Conservation (phyloP, 2,888 invertebrate species). For the Philereme vetulata region DNA sequence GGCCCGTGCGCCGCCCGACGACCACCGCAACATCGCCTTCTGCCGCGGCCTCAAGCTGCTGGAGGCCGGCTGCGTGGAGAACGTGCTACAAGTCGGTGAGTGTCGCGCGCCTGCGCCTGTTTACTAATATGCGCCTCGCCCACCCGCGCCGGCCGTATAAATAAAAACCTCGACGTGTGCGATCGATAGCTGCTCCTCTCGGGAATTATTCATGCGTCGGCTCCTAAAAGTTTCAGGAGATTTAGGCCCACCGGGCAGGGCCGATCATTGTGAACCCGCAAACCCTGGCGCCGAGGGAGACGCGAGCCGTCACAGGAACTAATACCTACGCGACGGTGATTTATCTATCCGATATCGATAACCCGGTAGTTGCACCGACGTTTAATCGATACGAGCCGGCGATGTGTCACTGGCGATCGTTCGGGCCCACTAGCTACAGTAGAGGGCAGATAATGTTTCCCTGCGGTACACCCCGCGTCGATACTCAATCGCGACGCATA, state of each 20-base stretch:
- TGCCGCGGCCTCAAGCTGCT: conserved; percentile 93
- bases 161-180: conserved; percentile 83
- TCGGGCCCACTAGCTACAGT: conserved; percentile 30
- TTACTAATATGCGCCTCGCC: conserved; percentile 84
- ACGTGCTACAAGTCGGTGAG: conserved; percentile 95
- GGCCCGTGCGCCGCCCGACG: conserved; percentile 84
- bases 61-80: conserved; percentile 92
- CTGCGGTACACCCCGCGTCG: conserved; percentile 46
- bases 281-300: conserved; percentile 38
- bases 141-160: conserved; percentile 83
- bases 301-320: conserved; percentile 30
- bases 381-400: conserved; percentile 53
- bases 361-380: conserved; percentile 56
- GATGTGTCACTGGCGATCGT: conserved; percentile 27
- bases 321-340: conserved; percentile 52
- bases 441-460: conserved; percentile 51
- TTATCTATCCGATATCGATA: conserved; percentile 58
- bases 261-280: conserved; percentile 48
- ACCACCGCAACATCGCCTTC: conserved; percentile 92
- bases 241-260: conserved; percentile 62
- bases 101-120: conserved; percentile 79
- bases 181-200: conserved; percentile 83
- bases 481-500: conserved; percentile 48
- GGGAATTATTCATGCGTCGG: conserved; percentile 83
- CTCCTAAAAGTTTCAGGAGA: conserved; percentile 77